Conservation (phyloP, 2,888 invertebrate species). For the Anorthoa munda region DNA sequence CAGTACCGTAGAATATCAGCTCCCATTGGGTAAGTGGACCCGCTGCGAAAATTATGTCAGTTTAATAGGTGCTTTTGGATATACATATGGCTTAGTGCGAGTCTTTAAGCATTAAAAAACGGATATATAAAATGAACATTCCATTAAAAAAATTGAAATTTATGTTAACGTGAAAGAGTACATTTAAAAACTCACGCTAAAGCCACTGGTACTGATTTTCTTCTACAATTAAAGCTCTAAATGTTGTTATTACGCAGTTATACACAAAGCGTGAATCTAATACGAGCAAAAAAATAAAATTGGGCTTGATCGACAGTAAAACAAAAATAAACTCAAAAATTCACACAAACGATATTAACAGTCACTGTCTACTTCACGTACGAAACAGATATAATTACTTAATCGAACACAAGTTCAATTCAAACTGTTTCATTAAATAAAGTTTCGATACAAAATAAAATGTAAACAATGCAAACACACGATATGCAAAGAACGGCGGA, state of each 20-base stretch:
- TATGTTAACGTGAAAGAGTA: too few species aligned
- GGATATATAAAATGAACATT: too few species aligned
- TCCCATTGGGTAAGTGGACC: constrained; percentile 94
- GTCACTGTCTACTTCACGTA: constrained; percentile 57
- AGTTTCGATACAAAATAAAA: constrained; percentile 77
- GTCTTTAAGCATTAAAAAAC: too few species aligned
- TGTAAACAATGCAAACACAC: constrained; percentile 81
- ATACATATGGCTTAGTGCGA: not conserved
- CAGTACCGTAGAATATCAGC: constrained; percentile 95
- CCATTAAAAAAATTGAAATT: too few species aligned
- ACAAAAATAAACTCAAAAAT: constrained; percentile 43
- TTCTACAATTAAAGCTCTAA: constrained; percentile 42
- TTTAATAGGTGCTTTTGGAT: constrained; percentile 3
- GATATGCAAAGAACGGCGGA: constrained; percentile 84
- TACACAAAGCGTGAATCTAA: constrained; percentile 48
- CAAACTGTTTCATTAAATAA: constrained; percentile 69
- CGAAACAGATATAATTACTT: constrained; percentile 72
- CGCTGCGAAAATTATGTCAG: constrained; percentile 85
- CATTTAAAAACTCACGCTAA: too few species aligned
- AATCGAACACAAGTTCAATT: constrained; percentile 72
- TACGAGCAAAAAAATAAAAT: constrained; percentile 31
- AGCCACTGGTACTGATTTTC: not conserved
- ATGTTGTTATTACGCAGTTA: constrained; percentile 23
- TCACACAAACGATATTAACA: constrained; percentile 65
- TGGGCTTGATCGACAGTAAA: constrained; percentile 7